phyloP scores from a whole-genome alignment of 2,113 vertebrate species.

The Xenopus laevis region DNA sequence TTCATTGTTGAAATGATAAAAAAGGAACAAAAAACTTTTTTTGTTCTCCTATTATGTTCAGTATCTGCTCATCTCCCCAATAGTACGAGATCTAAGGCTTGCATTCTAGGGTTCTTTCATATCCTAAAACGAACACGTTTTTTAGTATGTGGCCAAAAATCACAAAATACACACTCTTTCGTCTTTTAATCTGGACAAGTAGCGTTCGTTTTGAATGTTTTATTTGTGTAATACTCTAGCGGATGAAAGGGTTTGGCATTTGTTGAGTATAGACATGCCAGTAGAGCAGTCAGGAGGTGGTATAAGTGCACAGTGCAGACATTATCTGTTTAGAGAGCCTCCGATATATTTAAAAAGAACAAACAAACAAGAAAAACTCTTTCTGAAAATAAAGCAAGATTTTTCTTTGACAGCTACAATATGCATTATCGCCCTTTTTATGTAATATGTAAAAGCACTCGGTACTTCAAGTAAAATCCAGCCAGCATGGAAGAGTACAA shows the following conservation, averaged over 20 bases:
- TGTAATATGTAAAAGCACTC: too few relatives aligned
- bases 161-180: conserved; percentile 16
- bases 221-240: conserved; percentile 25
- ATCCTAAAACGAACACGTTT: neutral
- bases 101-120: conserved; percentile 13
- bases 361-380: conserved; percentile 15
- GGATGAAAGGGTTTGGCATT: conserved; percentile 13
- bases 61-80: conserved; percentile 17
- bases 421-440: too few relatives aligned
- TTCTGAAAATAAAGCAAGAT: neutral
- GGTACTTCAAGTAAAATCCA: too few relatives aligned
- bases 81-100: conserved; percentile 24
- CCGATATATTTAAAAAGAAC: conserved; percentile 21
- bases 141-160: conserved; percentile 6
- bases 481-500: too few relatives aligned
- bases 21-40: conserved; percentile 16
- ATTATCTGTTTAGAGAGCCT: conserved; percentile 33
- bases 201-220: conserved; percentile 12
- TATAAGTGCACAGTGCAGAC: conserved; percentile 22
- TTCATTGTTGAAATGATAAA: conserved; percentile 18
- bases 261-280: conserved; percentile 5
- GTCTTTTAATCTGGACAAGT: conserved; percentile 17
- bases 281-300: conserved; percentile 20
- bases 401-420: too few relatives aligned
- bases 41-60: conserved; percentile 19